phyloP scores from a whole-genome alignment of 1,140 invertebrate genomes.

The Drosophila tsacasi region DNA sequence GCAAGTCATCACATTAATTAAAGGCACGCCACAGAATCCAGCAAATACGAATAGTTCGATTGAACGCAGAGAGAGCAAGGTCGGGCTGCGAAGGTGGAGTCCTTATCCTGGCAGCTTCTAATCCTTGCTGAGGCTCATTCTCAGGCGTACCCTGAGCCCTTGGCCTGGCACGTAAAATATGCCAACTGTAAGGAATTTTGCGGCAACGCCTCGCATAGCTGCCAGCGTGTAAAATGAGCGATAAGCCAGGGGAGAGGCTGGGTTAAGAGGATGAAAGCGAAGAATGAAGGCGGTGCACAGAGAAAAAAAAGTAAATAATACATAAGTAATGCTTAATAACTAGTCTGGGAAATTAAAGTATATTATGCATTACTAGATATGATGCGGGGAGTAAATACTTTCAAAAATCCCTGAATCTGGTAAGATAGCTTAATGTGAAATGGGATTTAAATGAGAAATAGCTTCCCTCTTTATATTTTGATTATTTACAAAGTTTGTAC shows the following conservation, averaged over 20 bases:
- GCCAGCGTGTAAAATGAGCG: constrained; percentile 80
- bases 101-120: constrained; percentile 41
- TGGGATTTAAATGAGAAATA: not conserved
- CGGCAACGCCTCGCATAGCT: constrained; percentile 74
- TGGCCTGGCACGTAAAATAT: constrained; percentile 75
- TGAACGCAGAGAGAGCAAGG: constrained; percentile 13
- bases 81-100: not conserved
- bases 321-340: not conserved
- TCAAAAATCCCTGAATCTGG: not conserved
- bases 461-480: not conserved
- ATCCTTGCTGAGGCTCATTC: constrained; percentile 60
- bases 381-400: not conserved
- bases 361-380: not conserved
- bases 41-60: constrained; percentile 59
- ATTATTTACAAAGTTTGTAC: not conserved
- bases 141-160: constrained; percentile 40
- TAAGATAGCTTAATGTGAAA: not conserved
- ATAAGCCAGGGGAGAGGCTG: constrained; percentile 56
- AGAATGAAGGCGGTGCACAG: constrained; percentile 9
- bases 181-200: constrained; percentile 73
- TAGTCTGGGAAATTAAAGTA: not conserved
- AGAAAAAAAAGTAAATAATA: not conserved
- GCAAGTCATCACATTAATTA: constrained; percentile 63
- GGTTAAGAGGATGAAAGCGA: not conserved
- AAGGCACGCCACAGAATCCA: constrained; percentile 49